Evolutionary conservation across 2,797 vertebrate species (phyloP), one percentile per base, ranked within the genome.

Genomic region (Neomorphus geoffroyi): DNA sequence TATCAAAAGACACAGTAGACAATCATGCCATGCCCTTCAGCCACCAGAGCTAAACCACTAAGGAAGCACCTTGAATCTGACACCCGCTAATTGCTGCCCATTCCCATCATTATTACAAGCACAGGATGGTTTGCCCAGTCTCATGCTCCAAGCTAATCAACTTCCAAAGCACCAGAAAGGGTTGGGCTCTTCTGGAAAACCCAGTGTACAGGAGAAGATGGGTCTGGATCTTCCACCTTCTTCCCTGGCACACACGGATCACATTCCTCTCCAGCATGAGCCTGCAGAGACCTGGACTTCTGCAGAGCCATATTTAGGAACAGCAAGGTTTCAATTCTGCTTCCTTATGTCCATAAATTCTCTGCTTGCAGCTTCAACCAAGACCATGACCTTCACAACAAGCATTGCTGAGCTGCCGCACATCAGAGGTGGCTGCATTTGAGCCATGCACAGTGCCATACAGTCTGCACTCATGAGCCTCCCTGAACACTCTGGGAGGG

Each of bases 231-330:
- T 72, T 58, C 21, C 33, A 51, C 48, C 53, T 37, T 60, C 26
- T 30, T 69, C 41, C 41, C 17, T 45, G 35, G 24, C 1, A 1
- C 32, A 28, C 2, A 32, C 0, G 0, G 58, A 32, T 8, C n/a
- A 65, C 0, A 1, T 11, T 89, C 13, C 50, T 71, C 54, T 39
- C 56, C 14, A 3, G 27, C 28, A 46, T 0, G 8, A 90, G 21
- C 37, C 62, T 60, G 19, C 53, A 64, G 91, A 61, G 60, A 51
- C 46, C 72, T 33, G 35, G 22, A 2, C 32, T 60, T 56, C 72
- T 79, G 75, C 71, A 85, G 71, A 77, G 58, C 13, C 58, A 64
- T 9, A 2, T 17, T 46, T 27, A 80, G 50, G 46, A 75, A 16
- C 10, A 57, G 50, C 11, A 45, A 82, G 33, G 41, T 33, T 75